Base-by-base conservation (phyloP, 2,888 invertebrate genomes). In the Lissonota sp. region DNA sequence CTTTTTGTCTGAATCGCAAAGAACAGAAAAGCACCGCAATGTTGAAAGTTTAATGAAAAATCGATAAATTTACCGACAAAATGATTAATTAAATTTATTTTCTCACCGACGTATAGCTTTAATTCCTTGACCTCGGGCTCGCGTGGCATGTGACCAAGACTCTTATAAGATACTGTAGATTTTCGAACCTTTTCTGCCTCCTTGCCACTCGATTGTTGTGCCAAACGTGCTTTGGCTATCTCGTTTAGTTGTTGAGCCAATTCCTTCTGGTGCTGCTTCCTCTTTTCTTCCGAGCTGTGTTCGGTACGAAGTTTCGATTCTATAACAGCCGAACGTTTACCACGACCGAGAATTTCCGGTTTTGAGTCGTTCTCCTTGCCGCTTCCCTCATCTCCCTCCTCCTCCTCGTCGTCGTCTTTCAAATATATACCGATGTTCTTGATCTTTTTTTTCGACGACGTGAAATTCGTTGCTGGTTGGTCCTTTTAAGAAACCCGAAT, bases 251-350 rank as follows among this genome's bases (percentile, higher is more conserved):
- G 95, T 77, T 96, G 95, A 0, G 98, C 98, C 80, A 99, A 93
- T 93, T 99, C 99, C 87, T 97, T 97, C 92, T 99, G 99, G 94
- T 99, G 99, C 89, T 97, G 96, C 86, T 98, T 98, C 10, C 99
- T 95, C 92, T 99, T 99, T 89, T 99, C 99, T 92, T 99, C 99
- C 0, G 98, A 97, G 8, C 98, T 98, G 86, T 97, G 97, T 91
- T 99, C 99, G 49, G 97, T 97, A 88, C 99, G 94, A 6, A 99
- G 94, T 92, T 99, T 98, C 4, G 97, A 97, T 89, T 99, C 98
- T 49, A 99, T 95, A 5, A 99, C 97, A 2, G 99, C 97, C 46
- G 97, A 97, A 85, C 99, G 94, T 91, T 96, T 98, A 83, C 96
- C 98, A 84, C 95, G 92, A 0, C 95, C 97, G n/a, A 97, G 93